A percentile compares a stretch with the other conserved stretches of the same genome.
These are phyloP conservation scores for Leucoma salicis DNA, from an alignment of 2,888 invertebrate species.

Conservation along the genomic window DNA sequence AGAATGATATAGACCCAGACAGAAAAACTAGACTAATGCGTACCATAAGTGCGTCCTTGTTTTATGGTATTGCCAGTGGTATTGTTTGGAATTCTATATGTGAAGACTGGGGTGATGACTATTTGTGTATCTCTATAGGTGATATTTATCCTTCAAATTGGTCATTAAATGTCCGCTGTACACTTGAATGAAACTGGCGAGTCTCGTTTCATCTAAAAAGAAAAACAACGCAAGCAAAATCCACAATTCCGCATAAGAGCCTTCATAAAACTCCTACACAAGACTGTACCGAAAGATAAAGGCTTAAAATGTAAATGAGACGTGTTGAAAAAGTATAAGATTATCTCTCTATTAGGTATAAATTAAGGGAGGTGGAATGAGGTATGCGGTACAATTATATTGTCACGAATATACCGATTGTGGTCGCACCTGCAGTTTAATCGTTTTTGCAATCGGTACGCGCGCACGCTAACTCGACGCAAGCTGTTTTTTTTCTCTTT, in stretches of 20 bases:
- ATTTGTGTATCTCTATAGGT: too few species aligned
- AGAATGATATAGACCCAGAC: too few species aligned
- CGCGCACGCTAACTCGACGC: slow-evolving; percentile 50
- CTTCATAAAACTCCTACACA: slow-evolving; percentile 26
- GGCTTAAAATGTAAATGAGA: slow-evolving; percentile 77
- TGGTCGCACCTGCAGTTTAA: slow-evolving; percentile 43
- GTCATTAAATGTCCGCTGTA: too few species aligned
- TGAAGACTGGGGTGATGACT: too few species aligned
- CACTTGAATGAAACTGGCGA: background rate
- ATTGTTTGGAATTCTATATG: too few species aligned
- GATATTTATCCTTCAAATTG: too few species aligned
- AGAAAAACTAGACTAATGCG: too few species aligned
- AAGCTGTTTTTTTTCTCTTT: slow-evolving; percentile 21
- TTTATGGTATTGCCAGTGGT: too few species aligned
- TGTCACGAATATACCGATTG: slow-evolving; percentile 67
- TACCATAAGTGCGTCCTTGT: too few species aligned
- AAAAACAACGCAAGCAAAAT: slow-evolving; percentile 9
- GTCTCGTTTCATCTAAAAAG: background rate
- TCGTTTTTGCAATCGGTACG: slow-evolving; percentile 43
- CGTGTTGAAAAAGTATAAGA: slow-evolving; percentile 71
- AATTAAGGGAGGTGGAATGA: slow-evolving; percentile 72
- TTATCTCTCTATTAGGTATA: slow-evolving; percentile 80
- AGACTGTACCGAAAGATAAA: slow-evolving; percentile 52
- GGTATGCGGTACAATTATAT: slow-evolving; percentile 78
- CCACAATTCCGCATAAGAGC: slow-evolving; percentile 9